Base-by-base conservation (phyloP, 2,113 vertebrate species). In the Petromus typicus region DNA sequence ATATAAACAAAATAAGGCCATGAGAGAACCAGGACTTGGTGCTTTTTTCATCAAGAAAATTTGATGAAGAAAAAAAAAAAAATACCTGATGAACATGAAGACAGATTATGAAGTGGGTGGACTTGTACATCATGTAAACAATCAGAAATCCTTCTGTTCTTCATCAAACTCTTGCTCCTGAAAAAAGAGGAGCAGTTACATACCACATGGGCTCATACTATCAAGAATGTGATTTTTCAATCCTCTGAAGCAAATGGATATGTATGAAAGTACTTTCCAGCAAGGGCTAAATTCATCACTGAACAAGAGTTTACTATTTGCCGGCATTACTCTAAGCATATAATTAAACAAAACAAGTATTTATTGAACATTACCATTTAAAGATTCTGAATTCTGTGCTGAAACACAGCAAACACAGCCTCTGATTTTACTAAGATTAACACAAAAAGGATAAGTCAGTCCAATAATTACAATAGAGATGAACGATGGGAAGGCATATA, bases 141-240 rank as follows among this genome's bases (percentile, higher is more conserved):
- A 22, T 99, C 99, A 81, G 99, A 99, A 97, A 99, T 98, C 97
- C 99, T 99, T 97, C 98, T 99, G 95, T 98, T 99, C 97, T 99
- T 99, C 98, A 99, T 98, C 88, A 99, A 97, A 97, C 99, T 99
- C 97, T 99, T 98, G 93, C 99, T 99, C 98, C 99, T 99, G 93
- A 40, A 89, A 94, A 18, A 56, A 22, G 25, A 66, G 73, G 12
- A 78, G 30, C 34, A 32, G 25, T 8, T 73, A 37, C 2, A 43
- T 3, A 56, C 22, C 34, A 88, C 18, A n/a, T 61, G 18, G 18
- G 40, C 67, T 59, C 45, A 43, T 10, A 64, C 12, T 34, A 48
- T 81, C 48, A 89, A 73, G 18, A 92, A 67, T 8, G 32, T 14
- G 69, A 30, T n/a, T 71, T 57, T 63, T 17, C 43, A 67, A 57